Percentiles rank a stretch among this genome's conserved stretches.
These are phyloP conservation scores for Numenius arquata DNA, from an alignment of 2,113 vertebrate species.

Conservation along the genomic window DNA sequence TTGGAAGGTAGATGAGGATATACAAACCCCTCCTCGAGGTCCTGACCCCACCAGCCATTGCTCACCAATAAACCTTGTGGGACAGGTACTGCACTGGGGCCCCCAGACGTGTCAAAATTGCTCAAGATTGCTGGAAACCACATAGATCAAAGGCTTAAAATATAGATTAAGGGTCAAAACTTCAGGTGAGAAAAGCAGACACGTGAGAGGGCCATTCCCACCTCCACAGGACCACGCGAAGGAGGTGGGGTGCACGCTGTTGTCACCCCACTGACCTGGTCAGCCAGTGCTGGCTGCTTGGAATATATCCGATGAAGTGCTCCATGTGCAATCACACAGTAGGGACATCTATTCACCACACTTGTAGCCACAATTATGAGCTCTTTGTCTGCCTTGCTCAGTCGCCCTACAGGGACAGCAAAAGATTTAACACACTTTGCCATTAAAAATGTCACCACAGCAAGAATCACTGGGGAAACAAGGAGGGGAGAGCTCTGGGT, in stretches of 20 bases:
- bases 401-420: slow-evolving; percentile 63
- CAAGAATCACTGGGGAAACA: neutral
- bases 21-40: neutral
- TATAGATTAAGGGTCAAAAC: neutral
- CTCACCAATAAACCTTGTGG: neutral
- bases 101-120: neutral
- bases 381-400: slow-evolving; percentile 85
- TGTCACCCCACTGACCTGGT: slow-evolving; percentile 73
- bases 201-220: neutral
- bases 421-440: neutral
- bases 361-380: slow-evolving; percentile 86
- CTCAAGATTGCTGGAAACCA: neutral
- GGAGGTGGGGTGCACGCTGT: neutral
- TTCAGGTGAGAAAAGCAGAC: neutral
- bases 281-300: slow-evolving; percentile 80
- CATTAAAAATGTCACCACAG: neutral
- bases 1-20: neutral
- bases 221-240: neutral
- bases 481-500: accelerated
- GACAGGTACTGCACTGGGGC: neutral
- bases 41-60: neutral
- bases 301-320: slow-evolving; percentile 84
- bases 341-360: slow-evolving; percentile 79
- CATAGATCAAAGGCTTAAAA: neutral
- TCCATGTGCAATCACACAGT: slow-evolving; percentile 84